Percentiles rank a stretch among this genome's conserved stretches.
Evolutionary conservation across 2,888 invertebrate genomes (phyloP).

Genomic region (Cheilosia pagana): DNA sequence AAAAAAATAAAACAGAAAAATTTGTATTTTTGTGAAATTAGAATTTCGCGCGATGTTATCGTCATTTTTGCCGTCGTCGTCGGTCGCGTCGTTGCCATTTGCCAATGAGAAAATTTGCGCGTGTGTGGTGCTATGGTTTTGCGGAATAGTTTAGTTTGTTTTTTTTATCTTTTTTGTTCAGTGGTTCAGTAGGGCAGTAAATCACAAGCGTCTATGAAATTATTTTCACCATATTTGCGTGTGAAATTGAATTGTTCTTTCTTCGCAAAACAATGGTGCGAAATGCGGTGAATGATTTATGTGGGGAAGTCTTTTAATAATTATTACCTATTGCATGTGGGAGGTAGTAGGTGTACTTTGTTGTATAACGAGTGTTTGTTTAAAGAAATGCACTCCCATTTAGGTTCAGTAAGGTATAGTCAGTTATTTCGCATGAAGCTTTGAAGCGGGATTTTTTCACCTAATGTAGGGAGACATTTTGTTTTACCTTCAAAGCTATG

Average conservation of each 20-base stretch:
- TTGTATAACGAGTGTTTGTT: conserved; percentile 5
- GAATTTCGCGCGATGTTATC: conserved; percentile 52
- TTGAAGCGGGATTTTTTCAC: no score
- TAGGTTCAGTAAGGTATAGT: no score
- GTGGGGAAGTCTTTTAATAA: neutral
- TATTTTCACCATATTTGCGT: conserved; percentile 28
- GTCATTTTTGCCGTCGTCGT: neutral
- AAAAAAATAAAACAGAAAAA: neutral
- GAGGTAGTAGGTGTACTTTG: neutral
- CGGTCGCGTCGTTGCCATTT: conserved; percentile 2
- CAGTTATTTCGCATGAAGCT: no score
- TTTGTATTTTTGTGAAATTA: conserved; percentile 45
- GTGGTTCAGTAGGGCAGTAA: conserved; percentile 60
- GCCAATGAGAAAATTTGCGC: conserved; percentile 11
- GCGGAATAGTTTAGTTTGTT: conserved; percentile 35
- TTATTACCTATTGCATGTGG: no score
- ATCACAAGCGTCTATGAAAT: conserved; percentile 40
- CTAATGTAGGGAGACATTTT: no score
- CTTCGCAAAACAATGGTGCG: conserved; percentile 32
- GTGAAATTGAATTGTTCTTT: conserved; percentile 18
- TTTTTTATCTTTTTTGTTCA: conserved; percentile 45
- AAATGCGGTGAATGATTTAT: conserved; percentile 9
- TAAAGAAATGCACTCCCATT: no score
- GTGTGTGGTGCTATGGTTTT: neutral
- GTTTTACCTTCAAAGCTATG: no score